These are phyloP conservation scores for Cyprichromis sp. DNA, from an alignment of 2,113 vertebrate genomes.

Conservation along the genomic window DNA sequence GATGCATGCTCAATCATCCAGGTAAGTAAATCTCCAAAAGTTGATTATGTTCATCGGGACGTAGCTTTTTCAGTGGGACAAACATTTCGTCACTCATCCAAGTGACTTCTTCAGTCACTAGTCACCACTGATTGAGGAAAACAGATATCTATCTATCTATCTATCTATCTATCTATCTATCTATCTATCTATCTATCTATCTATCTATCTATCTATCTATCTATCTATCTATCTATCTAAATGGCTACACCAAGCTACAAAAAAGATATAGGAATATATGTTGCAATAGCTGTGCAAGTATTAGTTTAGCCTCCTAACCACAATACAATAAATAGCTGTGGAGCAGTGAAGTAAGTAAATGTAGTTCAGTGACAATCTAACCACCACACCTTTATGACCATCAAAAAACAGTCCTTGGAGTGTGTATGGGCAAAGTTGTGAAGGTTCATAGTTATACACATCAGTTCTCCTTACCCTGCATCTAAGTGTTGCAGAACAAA, in stretches of 20 bases:
- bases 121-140: neutral
- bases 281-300: neutral
- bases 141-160: neutral
- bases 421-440: neutral
- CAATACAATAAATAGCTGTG: neutral
- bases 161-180: no score
- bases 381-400: neutral
- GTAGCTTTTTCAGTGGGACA: no score
- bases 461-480: accelerated
- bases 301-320: neutral
- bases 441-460: neutral
- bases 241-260: neutral
- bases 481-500: neutral
- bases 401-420: neutral
- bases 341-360: neutral
- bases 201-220: no score
- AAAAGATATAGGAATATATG: neutral
- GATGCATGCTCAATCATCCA: no score
- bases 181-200: neutral
- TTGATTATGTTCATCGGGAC: no score
- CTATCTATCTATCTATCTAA: neutral
- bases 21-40: no score
- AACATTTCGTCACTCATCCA: neutral
- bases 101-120: neutral
- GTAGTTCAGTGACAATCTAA: neutral